A percentile compares a stretch with the other conserved stretches of the same genome.
Evolutionary conservation across 2,113 vertebrate species (phyloP).

Genomic region (Syngnathus typhle): DNA sequence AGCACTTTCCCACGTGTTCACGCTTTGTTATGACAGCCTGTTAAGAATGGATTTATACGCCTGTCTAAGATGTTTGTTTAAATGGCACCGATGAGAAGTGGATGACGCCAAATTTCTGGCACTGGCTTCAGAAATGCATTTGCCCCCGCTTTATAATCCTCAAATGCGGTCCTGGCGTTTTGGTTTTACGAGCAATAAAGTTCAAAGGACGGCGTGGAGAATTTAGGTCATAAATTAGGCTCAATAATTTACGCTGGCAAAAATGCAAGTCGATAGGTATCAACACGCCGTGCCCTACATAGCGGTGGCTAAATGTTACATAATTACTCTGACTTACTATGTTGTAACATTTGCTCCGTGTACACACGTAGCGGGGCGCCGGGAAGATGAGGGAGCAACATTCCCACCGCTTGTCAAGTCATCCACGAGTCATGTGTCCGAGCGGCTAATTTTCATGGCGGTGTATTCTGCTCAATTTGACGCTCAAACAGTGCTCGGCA

Average conservation of each 20-base stretch:
- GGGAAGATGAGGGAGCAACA: conserved; percentile 47
- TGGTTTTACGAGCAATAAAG: conserved; percentile 23
- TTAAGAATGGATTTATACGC: conserved; percentile 40
- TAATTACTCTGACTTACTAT: conserved; percentile 35
- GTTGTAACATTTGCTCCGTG: conserved; percentile 30
- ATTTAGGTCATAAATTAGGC: conserved; percentile 21
- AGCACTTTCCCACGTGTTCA: conserved; percentile 42
- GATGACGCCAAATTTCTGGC: conserved; percentile 37
- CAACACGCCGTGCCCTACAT: conserved; percentile 3
- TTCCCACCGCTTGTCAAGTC: conserved; percentile 64
- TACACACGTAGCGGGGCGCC: conserved; percentile 13
- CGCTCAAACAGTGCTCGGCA: background rate
- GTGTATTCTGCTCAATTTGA: conserved; percentile 16
- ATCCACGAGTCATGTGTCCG: conserved; percentile 66
- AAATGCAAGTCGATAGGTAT: conserved; percentile 18
- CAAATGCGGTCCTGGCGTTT: background rate
- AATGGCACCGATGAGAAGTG: conserved; percentile 42
- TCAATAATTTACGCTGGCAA: conserved; percentile 1
- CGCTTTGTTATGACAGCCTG: conserved; percentile 50
- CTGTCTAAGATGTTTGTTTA: conserved; percentile 41
- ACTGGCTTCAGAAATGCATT: conserved; percentile 28
- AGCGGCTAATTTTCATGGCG: background rate
- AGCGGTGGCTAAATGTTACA: conserved; percentile 35
- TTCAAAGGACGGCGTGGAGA: background rate
- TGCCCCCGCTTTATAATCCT: conserved; percentile 6